phyloP scores from a whole-genome alignment of 1,140 invertebrate genomes.

The Belonocnema kinseyi region DNA sequence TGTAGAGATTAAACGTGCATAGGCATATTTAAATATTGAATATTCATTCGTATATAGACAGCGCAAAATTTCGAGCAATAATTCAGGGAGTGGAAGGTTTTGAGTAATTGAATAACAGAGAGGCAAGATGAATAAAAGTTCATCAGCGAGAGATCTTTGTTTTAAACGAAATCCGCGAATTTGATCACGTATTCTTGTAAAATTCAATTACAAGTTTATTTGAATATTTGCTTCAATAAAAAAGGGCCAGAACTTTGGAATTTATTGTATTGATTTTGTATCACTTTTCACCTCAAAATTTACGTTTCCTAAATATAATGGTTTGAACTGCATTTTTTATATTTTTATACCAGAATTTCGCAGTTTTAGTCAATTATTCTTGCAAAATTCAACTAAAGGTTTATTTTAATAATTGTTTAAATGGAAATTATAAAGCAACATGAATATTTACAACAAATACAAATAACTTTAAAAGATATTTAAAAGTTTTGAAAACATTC shows the following conservation, averaged over 20 bases:
- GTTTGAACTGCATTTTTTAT: too few species aligned
- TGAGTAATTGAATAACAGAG: conserved; percentile 15
- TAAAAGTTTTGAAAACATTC: too few species aligned
- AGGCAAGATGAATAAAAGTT: not conserved
- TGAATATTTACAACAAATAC: too few species aligned
- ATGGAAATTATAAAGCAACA: not conserved
- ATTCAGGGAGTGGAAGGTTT: not conserved
- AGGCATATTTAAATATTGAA: conserved; percentile 13
- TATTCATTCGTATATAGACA: not conserved
- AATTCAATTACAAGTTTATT: conserved; percentile 3
- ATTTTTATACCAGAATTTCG: too few species aligned
- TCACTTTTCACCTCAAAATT: too few species aligned
- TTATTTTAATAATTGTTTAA: not conserved
- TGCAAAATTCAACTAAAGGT: not conserved
- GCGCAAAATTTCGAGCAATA: not conserved
- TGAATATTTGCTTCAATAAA: not conserved
- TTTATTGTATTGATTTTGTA: too few species aligned
- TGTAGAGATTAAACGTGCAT: not conserved
- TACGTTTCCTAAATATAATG: too few species aligned
- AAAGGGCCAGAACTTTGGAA: too few species aligned
- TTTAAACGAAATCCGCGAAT: not conserved
- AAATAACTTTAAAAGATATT: too few species aligned
- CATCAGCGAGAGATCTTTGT: not conserved
- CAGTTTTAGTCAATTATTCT: not conserved
- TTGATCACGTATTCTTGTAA: not conserved